Conservation (phyloP, 2,113 vertebrate genomes). For the Pomatostomus ruficeps region DNA sequence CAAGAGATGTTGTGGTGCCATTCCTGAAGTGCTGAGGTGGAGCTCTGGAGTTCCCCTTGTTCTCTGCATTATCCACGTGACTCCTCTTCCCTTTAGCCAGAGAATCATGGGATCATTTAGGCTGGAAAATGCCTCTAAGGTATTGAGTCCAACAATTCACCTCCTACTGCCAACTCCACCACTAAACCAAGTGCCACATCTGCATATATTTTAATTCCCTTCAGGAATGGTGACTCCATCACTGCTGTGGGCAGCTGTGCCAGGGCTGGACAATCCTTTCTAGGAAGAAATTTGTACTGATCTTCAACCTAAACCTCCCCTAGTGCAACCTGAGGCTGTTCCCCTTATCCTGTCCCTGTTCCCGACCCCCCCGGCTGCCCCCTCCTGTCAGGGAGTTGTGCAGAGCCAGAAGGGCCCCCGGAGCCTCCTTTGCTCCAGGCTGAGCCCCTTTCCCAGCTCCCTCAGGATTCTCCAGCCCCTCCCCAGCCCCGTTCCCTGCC, state of each 20-base stretch:
- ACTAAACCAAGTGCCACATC: not conserved
- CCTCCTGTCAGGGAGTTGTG: not conserved
- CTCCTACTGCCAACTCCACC: not conserved
- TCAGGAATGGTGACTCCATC: not conserved
- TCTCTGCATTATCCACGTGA: accelerated
- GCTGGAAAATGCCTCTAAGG: not conserved
- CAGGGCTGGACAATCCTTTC: not conserved
- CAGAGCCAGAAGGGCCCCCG: not conserved
- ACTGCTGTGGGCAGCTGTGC: not conserved
- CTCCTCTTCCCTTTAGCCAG: not conserved
- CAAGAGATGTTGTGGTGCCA: accelerated
- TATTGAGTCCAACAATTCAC: not conserved
- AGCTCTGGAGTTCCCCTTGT: not conserved
- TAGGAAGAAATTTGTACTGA: not conserved
- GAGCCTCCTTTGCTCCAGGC: not conserved
- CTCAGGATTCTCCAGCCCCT: not conserved
- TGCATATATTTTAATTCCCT: not conserved
- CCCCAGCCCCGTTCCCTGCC: not conserved
- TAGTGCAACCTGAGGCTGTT: not conserved
- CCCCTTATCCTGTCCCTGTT: not conserved
- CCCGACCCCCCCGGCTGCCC: accelerated
- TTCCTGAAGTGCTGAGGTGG: not conserved
- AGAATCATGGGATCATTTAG: no score
- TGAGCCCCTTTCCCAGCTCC: not conserved
- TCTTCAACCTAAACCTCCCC: not conserved